Conservation (phyloP, 2,797 vertebrate genomes). For the Lophotriccus pileatus region DNA sequence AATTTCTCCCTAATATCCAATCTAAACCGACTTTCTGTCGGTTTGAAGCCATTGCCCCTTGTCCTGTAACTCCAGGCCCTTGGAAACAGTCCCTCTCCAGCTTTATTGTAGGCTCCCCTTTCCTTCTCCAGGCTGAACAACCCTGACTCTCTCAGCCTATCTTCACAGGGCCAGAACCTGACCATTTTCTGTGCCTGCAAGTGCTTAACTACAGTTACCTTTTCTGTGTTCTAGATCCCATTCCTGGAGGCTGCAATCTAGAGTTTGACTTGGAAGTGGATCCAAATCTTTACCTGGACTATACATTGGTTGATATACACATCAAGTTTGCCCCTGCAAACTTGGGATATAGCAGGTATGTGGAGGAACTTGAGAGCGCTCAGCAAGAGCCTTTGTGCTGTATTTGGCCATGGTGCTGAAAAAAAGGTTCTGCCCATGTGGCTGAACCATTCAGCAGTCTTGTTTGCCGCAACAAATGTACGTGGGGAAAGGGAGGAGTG, state of each 20-base stretch:
- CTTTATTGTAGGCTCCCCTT: background rate
- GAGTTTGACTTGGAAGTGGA: slow-evolving; percentile 87
- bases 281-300: slow-evolving; percentile 88
- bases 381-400: background rate
- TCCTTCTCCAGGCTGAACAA: background rate
- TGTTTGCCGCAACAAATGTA: background rate
- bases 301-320: slow-evolving; percentile 85
- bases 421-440: background rate
- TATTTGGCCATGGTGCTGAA: background rate
- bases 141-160: background rate
- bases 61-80: background rate
- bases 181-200: background rate
- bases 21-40: background rate
- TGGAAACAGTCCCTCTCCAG: background rate
- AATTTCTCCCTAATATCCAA: background rate
- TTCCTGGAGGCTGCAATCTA: slow-evolving; percentile 92
- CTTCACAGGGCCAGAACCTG: background rate
- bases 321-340: slow-evolving; percentile 91
- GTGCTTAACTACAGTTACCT: background rate
- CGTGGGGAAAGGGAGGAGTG: background rate
- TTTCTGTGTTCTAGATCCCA: slow-evolving; percentile 81
- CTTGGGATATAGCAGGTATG: slow-evolving; percentile 86
- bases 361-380: background rate
- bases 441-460: background rate
- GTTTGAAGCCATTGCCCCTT: background rate